Conservation (phyloP, 2,888 invertebrate species). For the Cataglyphis cursor region DNA sequence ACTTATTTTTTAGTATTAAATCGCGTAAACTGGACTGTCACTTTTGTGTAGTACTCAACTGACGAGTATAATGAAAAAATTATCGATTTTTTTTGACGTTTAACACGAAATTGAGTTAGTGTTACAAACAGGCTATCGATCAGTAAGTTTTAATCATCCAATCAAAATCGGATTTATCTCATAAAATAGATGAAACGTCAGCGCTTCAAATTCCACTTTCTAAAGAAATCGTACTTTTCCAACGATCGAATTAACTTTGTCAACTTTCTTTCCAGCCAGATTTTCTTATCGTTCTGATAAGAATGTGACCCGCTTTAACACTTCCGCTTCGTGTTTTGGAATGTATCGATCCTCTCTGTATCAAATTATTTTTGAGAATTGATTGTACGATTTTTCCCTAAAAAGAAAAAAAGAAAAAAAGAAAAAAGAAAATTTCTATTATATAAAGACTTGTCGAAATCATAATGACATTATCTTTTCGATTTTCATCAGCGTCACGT, state of each 20-base stretch:
- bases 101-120: neutral
- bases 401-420: neutral
- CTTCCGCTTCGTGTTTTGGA: neutral
- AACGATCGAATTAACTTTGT: neutral
- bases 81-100: neutral
- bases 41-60: neutral
- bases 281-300: neutral
- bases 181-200: neutral
- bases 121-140: neutral
- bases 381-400: neutral
- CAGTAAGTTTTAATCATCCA: neutral
- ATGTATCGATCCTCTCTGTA: neutral
- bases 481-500: neutral
- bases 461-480: neutral
- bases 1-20: neutral
- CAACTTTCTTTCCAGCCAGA: neutral
- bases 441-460: neutral
- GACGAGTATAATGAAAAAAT: neutral
- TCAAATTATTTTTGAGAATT: neutral
- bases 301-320: neutral
- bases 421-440: neutral
- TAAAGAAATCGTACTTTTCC: neutral
- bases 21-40: neutral
- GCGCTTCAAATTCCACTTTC: neutral
- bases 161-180: conserved; percentile 7